Evolutionary conservation across 2,113 vertebrate genomes (phyloP).

Genomic region (Vulpes vulpes): DNA sequence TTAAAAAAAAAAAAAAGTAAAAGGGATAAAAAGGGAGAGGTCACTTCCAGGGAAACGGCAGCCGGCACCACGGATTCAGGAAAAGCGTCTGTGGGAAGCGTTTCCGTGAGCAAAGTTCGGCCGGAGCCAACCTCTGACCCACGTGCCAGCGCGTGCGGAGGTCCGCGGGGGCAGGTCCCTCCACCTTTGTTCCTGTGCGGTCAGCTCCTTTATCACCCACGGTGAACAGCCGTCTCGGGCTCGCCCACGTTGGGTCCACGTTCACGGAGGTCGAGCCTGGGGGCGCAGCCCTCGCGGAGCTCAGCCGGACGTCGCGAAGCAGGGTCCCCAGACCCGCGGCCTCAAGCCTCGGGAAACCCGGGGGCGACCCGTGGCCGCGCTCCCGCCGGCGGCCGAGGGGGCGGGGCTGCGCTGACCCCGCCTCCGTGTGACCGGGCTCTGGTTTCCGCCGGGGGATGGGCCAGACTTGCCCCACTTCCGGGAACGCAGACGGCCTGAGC

Average conservation of each 20-base stretch:
- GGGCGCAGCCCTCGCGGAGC: not conserved
- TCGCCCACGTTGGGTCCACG: not conserved
- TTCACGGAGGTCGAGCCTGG: not conserved
- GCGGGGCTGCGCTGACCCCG: fast-evolving
- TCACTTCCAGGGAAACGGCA: not conserved
- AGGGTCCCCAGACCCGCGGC: fast-evolving
- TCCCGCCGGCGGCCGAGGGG: fast-evolving
- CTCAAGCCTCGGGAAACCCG: fast-evolving
- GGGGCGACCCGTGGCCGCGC: fast-evolving
- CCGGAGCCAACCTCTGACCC: not conserved
- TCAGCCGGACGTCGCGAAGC: not conserved
- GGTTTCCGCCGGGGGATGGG: fast-evolving
- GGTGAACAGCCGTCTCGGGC: not conserved
- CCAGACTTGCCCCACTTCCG: not conserved
- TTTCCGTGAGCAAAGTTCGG: not conserved
- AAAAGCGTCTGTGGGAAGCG: not conserved
- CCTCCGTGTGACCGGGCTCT: fast-evolving
- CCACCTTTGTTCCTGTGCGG: not conserved
- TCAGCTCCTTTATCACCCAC: not conserved
- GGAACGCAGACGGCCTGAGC: fast-evolving
- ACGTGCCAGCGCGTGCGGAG: too few relatives aligned
- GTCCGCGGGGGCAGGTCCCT: not conserved
- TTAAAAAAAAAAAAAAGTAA: not conserved
- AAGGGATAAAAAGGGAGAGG: not conserved
- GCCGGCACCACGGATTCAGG: not conserved